Evolutionary conservation across 2,888 invertebrate species (phyloP).

Genomic region (Drosophila koepferae): DNA sequence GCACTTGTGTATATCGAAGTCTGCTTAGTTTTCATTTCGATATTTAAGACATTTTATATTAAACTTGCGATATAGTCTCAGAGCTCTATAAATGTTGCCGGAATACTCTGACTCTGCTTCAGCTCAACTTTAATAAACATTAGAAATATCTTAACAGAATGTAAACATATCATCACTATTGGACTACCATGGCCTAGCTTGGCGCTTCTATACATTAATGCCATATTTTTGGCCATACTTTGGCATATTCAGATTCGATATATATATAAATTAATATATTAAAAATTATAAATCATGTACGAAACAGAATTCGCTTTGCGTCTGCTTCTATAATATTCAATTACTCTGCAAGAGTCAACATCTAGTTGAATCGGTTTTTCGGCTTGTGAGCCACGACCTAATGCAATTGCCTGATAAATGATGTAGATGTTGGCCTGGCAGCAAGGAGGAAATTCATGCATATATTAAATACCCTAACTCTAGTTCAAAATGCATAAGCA

Average conservation of each 20-base stretch:
- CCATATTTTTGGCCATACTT: neutral
- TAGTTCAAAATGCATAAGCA: neutral
- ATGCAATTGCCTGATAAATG: slow-evolving; percentile 48
- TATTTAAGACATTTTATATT: no score
- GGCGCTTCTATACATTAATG: neutral
- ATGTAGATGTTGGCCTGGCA: slow-evolving; percentile 38
- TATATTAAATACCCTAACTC: slow-evolving; percentile 2
- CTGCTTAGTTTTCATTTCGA: no score
- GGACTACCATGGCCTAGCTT: neutral
- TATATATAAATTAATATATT: neutral
- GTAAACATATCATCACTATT: neutral
- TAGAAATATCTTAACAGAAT: neutral
- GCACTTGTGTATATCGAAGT: no score
- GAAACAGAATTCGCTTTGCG: neutral
- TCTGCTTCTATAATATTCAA: slow-evolving; percentile 38
- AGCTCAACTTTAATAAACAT: neutral
- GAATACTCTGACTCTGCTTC: neutral
- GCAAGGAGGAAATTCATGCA: slow-evolving; percentile 50
- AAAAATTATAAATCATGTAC: neutral
- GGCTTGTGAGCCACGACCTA: slow-evolving; percentile 39
- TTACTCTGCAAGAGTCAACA: slow-evolving; percentile 37
- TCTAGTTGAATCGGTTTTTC: slow-evolving; percentile 32
- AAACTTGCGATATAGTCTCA: no score
- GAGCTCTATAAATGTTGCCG: no score
- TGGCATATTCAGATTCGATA: neutral